phyloP scores from a whole-genome alignment of 2,888 invertebrate species.

The Conus canariensis region DNA sequence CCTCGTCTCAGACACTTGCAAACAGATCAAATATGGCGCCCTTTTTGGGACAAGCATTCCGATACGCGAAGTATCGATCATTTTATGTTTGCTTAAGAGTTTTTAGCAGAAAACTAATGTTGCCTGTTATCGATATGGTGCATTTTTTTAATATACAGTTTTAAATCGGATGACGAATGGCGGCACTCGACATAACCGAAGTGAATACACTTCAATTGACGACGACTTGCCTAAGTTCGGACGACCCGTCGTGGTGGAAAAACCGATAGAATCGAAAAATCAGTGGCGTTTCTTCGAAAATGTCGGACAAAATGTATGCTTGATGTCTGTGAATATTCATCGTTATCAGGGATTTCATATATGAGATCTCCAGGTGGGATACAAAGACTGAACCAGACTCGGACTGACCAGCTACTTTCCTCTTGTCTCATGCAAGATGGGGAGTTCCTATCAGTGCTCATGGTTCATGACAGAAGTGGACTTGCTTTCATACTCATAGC shows the following conservation, averaged over 20 bases:
- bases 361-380: too few relatives aligned
- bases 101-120: slow-evolving; percentile 12
- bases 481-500: not conserved
- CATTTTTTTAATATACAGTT: not conserved
- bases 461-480: slow-evolving; percentile 3
- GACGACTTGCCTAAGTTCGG: not conserved
- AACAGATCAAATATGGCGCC: slow-evolving; percentile 59
- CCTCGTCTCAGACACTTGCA: slow-evolving; percentile 28
- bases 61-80: slow-evolving; percentile 41
- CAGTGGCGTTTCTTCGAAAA: not conserved
- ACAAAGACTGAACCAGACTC: not conserved
- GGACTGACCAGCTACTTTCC: not conserved
- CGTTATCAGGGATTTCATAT: too few relatives aligned
- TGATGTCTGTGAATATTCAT: too few relatives aligned
- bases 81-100: not conserved
- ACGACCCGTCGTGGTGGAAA: not conserved
- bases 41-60: slow-evolving; percentile 48
- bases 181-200: not conserved
- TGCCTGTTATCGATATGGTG: not conserved
- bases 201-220: not conserved
- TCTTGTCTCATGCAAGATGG: not conserved
- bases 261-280: not conserved
- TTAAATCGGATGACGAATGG: not conserved
- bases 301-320: too few relatives aligned
- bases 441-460: not conserved